A percentile compares a stretch with the other conserved stretches of the same genome.
Conservation (phyloP, 2,888 invertebrate species). For the Eutolmus rufibarbis region DNA sequence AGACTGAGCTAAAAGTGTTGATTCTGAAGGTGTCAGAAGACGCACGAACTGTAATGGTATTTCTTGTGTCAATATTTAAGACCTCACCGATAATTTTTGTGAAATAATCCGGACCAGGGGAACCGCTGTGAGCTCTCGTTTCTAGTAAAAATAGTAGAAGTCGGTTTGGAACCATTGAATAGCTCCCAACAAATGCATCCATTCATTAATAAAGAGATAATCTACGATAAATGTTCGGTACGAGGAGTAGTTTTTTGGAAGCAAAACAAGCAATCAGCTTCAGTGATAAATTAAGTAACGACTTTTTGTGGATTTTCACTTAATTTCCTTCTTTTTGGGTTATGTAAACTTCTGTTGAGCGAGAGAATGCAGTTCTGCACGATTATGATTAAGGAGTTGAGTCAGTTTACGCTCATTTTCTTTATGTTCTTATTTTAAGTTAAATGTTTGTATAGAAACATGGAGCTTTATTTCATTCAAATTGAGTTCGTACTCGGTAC, state of each 20-base stretch:
- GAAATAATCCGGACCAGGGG: neutral
- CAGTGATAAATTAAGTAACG: neutral
- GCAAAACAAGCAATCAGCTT: neutral
- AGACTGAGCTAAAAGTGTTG: neutral
- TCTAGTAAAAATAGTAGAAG: neutral
- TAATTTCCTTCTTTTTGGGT: neutral
- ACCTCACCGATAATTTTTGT: neutral
- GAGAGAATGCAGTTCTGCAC: neutral
- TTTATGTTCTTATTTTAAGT: too few species aligned
- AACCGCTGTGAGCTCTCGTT: neutral
- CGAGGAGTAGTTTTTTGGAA: neutral
- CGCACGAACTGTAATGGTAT: neutral
- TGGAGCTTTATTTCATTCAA: too few species aligned
- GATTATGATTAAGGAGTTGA: too few species aligned
- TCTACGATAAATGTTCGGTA: neutral
- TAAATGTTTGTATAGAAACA: too few species aligned
- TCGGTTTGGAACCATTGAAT: neutral
- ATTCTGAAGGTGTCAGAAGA: slow-evolving; percentile 3
- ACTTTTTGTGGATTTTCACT: neutral
- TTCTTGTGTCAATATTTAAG: neutral
- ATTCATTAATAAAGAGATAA: neutral
- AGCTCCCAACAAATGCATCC: neutral
- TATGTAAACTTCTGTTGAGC: neutral
- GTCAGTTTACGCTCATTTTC: too few species aligned
- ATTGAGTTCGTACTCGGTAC: too few species aligned